Evolutionary conservation across 2,888 invertebrate species (phyloP).

Genomic region (Rhogogaster chlorosoma): DNA sequence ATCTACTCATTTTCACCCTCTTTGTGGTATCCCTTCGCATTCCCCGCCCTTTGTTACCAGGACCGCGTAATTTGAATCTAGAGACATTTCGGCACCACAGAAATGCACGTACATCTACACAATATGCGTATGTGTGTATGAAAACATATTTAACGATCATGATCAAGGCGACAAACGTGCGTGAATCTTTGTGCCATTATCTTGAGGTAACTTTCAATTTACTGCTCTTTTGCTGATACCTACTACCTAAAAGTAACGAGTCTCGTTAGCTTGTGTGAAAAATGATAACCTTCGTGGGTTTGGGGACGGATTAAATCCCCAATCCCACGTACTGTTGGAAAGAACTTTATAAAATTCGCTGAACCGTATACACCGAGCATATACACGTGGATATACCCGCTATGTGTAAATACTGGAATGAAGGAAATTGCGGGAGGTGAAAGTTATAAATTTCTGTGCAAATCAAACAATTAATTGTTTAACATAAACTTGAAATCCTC

Average conservation of each 20-base stretch:
- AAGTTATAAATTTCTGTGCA: constrained; percentile 1
- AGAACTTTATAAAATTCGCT: background rate
- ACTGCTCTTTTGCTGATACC: background rate
- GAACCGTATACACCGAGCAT: background rate
- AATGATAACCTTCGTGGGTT: background rate
- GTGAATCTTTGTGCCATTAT: background rate
- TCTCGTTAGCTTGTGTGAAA: background rate
- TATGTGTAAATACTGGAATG: background rate
- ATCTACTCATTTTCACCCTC: constrained; percentile 47
- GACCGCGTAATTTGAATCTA: constrained; percentile 37
- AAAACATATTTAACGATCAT: background rate
- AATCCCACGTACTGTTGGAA: background rate
- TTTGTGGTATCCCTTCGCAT: constrained; percentile 21
- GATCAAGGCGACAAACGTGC: background rate
- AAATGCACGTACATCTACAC: background rate
- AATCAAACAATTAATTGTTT: background rate
- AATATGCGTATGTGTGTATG: background rate
- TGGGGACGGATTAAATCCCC: background rate
- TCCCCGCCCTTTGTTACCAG: constrained; percentile 7
- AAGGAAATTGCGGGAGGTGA: background rate
- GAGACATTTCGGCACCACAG: constrained; percentile 10
- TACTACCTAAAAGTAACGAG: background rate
- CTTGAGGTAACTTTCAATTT: background rate
- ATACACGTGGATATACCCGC: background rate
- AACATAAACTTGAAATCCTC: background rate